Base-by-base conservation (phyloP, 2,797 vertebrate genomes). In the Galagoides demidoff region DNA sequence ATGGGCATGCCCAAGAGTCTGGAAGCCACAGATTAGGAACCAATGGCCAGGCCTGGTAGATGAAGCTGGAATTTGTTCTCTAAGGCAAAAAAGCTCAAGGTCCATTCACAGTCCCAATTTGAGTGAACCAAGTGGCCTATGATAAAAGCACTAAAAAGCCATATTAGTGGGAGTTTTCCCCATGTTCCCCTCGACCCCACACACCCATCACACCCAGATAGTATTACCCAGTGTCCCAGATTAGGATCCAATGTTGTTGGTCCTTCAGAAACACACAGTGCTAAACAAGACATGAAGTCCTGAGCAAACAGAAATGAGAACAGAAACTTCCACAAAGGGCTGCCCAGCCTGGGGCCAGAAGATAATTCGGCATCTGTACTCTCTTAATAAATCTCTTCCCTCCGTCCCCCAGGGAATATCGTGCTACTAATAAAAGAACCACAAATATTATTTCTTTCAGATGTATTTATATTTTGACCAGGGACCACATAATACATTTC, bases 241-340 rank as follows among this genome's bases (percentile, higher is more conserved):
- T 57, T 85, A 66, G 31, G 2, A 83, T 34, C 52, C 76, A 59
- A 45, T 16, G 23, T 4, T 39, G 1, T 31, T 49, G 27, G 34
- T 76, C 64, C 82, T 89, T 64, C 66, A 89, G 43, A 92, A 91
- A 83, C 23, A 45, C 57, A 70, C 11, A 27, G n/a, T 49, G 23
- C 76, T 77, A 59, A 64, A 49, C 11, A 77, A 85, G 43, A 70
- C 11, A 9, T 23, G 29, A 68, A 59, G 8, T 22, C 22, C 70
- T 34, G 16, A 85, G 78, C 29, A 78, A 78, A 57, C 22, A 14
- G 57, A 92, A 94, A 64, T 49, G 71, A 89, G 66, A 85, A 93
- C 57, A 93, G 92, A 93, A 83, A 71, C 4, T 2, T n/a, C 39
- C 37, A 52, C 31, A 68, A 27, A 25, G 31, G 2, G 14, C 23